These are phyloP conservation scores for Semotilus atromaculatus DNA, from an alignment of 2,797 vertebrate genomes.

Conservation along the genomic window DNA sequence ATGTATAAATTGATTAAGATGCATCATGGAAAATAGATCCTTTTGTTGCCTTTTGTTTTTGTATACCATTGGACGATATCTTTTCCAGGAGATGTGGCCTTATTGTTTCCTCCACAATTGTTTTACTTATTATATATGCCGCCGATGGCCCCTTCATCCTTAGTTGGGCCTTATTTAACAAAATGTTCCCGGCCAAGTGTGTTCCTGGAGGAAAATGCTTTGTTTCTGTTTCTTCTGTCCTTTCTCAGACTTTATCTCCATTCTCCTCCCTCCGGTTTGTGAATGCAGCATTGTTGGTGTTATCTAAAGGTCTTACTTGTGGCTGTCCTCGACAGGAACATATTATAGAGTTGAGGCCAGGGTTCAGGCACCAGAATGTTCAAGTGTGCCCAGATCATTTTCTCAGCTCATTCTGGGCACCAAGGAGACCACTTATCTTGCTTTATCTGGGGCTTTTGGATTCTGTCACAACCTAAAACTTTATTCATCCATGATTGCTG, in stretches of 20 bases:
- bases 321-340: conserved; percentile 29
- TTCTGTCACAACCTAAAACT: conserved; percentile 20
- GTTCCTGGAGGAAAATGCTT: conserved; percentile 47
- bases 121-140: not conserved
- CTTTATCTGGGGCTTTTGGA: conserved; percentile 13
- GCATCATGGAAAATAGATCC: not conserved
- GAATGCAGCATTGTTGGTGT: conserved; percentile 31
- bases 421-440: conserved; percentile 14
- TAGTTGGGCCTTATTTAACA: not conserved
- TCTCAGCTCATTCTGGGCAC: conserved; percentile 17
- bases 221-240: conserved; percentile 38
- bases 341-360: conserved; percentile 20
- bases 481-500: conserved; percentile 17
- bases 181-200: not conserved
- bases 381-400: conserved; percentile 35
- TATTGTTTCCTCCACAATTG: not conserved
- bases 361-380: conserved; percentile 35
- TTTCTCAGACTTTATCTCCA: conserved; percentile 30
- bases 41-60: not conserved
- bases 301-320: conserved; percentile 37
- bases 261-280: conserved; percentile 25
- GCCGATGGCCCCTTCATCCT: not conserved
- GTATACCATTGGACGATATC: not conserved
- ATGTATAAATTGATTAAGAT: not conserved
- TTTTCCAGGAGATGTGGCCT: not conserved